Percentiles rank a stretch among this genome's conserved stretches.
Evolutionary conservation across 2,888 invertebrate genomes (phyloP).

Genomic region (Odiellus spinosus): DNA sequence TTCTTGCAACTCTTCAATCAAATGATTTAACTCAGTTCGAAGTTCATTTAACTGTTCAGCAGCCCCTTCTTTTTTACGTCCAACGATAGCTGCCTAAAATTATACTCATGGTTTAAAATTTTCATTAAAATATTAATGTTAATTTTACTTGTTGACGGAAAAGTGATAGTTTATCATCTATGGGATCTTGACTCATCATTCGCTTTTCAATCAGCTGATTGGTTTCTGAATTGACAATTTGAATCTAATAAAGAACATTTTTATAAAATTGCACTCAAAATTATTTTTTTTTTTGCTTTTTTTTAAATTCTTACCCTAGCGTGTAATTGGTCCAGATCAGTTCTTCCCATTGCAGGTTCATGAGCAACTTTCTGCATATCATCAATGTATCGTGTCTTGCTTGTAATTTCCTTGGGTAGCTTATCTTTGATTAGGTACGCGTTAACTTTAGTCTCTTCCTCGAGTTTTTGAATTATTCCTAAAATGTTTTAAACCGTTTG

Average conservation of each 20-base stretch:
- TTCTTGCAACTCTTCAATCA: constrained; percentile 44
- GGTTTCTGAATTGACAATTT: constrained; percentile 41
- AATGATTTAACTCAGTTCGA: constrained; percentile 41
- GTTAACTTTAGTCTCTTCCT: constrained; percentile 59
- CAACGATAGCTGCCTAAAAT: constrained; percentile 47
- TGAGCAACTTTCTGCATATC: constrained; percentile 50
- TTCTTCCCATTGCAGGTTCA: constrained; percentile 47
- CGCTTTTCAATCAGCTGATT: constrained; percentile 54
- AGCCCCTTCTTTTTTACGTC: constrained; percentile 58
- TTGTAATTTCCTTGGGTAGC: constrained; percentile 52
- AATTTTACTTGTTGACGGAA: constrained; percentile 54
- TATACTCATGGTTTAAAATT: too few species aligned
- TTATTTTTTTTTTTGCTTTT: neutral
- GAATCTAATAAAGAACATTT: constrained; percentile 29
- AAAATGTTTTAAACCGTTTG: constrained; percentile 5
- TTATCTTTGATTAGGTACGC: constrained; percentile 60
- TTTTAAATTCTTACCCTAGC: constrained; percentile 43
- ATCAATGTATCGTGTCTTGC: constrained; percentile 45
- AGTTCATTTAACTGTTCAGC: constrained; percentile 52
- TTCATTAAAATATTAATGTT: too few species aligned
- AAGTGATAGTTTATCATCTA: constrained; percentile 57
- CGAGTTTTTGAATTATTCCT: constrained; percentile 50
- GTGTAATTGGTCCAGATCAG: constrained; percentile 45
- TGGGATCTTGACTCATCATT: constrained; percentile 44
- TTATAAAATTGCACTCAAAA: neutral